Percentiles rank a stretch among this genome's conserved stretches.
phyloP scores from a whole-genome alignment of 2,113 vertebrate genomes.

The Raphicerus campestris region DNA sequence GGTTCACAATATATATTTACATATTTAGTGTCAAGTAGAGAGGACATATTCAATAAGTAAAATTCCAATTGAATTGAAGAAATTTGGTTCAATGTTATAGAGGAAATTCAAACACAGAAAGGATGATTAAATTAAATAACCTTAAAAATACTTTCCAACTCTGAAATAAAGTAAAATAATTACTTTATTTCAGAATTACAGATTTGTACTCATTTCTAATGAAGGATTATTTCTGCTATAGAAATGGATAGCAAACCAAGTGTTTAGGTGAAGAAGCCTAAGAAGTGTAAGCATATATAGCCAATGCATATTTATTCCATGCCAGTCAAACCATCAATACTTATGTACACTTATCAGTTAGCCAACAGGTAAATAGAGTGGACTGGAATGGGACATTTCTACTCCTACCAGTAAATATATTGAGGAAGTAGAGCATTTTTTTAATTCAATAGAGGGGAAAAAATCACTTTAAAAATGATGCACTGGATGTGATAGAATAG shows the following conservation, averaged over 20 bases:
- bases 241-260: neutral
- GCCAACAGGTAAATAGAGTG: neutral
- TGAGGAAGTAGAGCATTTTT: neutral
- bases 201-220: neutral
- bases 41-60: neutral
- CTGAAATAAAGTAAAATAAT: neutral
- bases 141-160: neutral
- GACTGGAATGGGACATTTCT: neutral
- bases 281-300: neutral
- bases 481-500: neutral
- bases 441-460: neutral
- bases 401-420: neutral
- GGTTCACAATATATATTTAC: neutral
- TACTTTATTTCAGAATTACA: neutral
- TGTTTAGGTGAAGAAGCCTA: neutral
- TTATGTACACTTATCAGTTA: neutral
- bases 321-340: neutral
- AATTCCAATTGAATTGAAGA: neutral
- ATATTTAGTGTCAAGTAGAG: neutral
- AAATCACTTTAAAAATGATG: neutral
- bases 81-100: neutral
- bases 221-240: neutral
- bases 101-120: neutral
- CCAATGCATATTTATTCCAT: neutral
- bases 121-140: neutral